These are phyloP conservation scores for Poecilia gillii DNA, from an alignment of 2,797 vertebrate genomes.

Conservation along the genomic window DNA sequence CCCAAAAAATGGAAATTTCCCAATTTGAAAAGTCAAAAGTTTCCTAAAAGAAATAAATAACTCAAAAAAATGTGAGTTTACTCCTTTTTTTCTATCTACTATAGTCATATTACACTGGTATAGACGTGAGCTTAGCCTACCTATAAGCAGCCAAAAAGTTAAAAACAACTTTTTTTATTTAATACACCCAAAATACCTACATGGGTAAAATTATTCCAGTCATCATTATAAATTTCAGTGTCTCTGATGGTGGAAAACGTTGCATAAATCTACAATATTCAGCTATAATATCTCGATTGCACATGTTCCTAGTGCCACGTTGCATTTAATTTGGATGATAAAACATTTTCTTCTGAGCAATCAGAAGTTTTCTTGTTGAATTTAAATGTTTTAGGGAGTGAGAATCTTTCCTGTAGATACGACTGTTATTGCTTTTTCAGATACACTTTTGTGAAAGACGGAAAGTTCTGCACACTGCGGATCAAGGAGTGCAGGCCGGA, in stretches of 20 bases:
- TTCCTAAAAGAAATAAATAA: no score
- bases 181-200: no score
- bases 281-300: background rate
- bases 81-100: no score
- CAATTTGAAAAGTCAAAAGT: no score
- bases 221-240: no score
- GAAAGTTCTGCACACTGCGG: slow-evolving; percentile 87
- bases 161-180: no score
- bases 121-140: no score
- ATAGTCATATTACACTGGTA: no score
- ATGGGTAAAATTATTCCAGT: no score
- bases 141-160: no score
- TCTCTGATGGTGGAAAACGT: background rate
- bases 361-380: background rate
- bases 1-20: no score
- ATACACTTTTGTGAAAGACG: slow-evolving; percentile 92
- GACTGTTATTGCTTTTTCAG: slow-evolving; percentile 53
- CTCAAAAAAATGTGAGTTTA: no score
- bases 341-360: background rate
- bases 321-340: background rate
- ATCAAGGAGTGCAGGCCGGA: slow-evolving; percentile 95
- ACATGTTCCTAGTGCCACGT: background rate
- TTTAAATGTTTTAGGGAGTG: background rate
- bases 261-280: background rate
- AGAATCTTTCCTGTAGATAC: background rate